These are phyloP conservation scores for Batillaria attramentaria DNA, from an alignment of 1,140 invertebrate species.

Conservation along the genomic window DNA sequence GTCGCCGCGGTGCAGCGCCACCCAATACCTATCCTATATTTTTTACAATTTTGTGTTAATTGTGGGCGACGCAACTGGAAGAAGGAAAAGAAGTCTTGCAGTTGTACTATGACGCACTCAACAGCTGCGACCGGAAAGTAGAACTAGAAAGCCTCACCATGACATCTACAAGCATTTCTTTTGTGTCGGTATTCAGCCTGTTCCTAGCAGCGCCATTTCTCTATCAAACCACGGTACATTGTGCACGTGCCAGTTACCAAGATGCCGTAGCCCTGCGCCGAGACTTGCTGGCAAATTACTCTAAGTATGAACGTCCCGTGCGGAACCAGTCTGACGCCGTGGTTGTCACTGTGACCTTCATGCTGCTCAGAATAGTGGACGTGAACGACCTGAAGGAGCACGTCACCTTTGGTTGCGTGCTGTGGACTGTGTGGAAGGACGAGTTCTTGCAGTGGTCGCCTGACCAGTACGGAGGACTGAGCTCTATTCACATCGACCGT, in stretches of 20 bases:
- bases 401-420: neutral
- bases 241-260: neutral
- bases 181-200: neutral
- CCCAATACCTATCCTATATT: no score
- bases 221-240: neutral
- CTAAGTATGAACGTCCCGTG: neutral
- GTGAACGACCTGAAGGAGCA: neutral
- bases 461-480: neutral
- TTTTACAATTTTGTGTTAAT: no score
- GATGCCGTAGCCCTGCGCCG: neutral
- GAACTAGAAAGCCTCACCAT: neutral
- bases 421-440: neutral
- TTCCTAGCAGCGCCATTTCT: no score
- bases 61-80: no score
- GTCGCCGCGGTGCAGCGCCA: no score
- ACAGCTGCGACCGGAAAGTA: neutral
- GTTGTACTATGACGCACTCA: neutral
- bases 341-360: neutral
- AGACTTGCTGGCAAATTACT: neutral
- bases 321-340: neutral
- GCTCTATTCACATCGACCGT: neutral
- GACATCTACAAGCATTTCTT: neutral
- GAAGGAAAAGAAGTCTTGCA: neutral
- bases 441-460: neutral
- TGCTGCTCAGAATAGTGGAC: neutral